Percentiles rank a stretch among this genome's conserved stretches.
These are phyloP conservation scores for Punctoribates punctum DNA, from an alignment of 2,888 invertebrate genomes.

Conservation along the genomic window DNA sequence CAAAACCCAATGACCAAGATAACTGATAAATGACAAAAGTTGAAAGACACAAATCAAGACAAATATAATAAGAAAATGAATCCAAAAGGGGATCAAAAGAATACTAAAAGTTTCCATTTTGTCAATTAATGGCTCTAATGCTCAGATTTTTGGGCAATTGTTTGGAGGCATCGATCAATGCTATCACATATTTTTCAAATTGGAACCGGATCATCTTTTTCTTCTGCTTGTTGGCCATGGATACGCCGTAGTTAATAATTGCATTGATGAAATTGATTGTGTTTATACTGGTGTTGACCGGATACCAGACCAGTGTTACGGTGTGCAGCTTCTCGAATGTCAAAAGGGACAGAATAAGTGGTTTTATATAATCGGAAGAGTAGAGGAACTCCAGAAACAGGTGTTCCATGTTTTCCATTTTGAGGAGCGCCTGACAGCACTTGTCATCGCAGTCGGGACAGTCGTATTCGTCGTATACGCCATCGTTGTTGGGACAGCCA, in stretches of 20 bases:
- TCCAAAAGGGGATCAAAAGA: too few species aligned
- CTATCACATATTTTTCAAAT: constrained; percentile 22
- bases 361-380: constrained; percentile 20
- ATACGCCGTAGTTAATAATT: constrained; percentile 1
- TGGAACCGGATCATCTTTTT: not conserved
- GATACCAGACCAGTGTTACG: constrained; percentile 13
- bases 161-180: constrained; percentile 15
- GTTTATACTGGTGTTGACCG: constrained; percentile 15
- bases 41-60: too few species aligned
- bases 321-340: not conserved
- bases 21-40: too few species aligned
- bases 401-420: not conserved
- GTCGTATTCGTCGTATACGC: constrained; percentile 8
- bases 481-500: not conserved
- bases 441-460: constrained; percentile 17
- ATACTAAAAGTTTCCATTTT: too few species aligned
- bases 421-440: not conserved
- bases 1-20: too few species aligned
- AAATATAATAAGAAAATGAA: too few species aligned
- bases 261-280: constrained; percentile 15
- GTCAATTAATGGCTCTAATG: not conserved
- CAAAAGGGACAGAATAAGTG: not conserved
- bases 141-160: not conserved
- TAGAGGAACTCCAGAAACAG: constrained; percentile 15
- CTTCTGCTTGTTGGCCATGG: not conserved